Evolutionary conservation across 2,888 invertebrate species (phyloP).

Genomic region (Agriopis aurantiaria): DNA sequence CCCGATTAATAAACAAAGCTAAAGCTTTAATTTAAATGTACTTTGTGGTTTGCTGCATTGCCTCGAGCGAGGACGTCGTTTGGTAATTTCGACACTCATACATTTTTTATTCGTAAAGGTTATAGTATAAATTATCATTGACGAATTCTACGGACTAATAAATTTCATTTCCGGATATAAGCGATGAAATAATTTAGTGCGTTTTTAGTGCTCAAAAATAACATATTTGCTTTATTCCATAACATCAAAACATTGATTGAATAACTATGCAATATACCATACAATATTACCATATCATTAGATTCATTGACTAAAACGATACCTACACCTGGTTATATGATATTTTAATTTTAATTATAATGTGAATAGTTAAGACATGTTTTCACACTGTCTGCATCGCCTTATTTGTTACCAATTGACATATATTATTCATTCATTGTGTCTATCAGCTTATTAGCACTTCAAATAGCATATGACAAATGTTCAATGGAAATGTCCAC

Average conservation of each 20-base stretch:
- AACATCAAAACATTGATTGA: too few relatives aligned
- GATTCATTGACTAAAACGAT: neutral
- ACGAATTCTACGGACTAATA: slow-evolving; percentile 6
- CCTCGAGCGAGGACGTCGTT: slow-evolving; percentile 52
- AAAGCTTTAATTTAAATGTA: slow-evolving; percentile 44
- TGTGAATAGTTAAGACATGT: slow-evolving; percentile 42
- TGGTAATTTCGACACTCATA: slow-evolving; percentile 30
- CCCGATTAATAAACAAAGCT: slow-evolving; percentile 55
- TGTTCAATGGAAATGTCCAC: slow-evolving; percentile 21
- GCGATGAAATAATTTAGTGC: neutral
- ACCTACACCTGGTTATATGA: neutral
- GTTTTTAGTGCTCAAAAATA: too few relatives aligned
- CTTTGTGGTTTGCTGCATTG: slow-evolving; percentile 41
- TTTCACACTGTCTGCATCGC: slow-evolving; percentile 43
- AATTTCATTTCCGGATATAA: slow-evolving; percentile 12
- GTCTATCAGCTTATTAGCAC: slow-evolving; percentile 57
- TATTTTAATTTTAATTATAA: slow-evolving; percentile 6
- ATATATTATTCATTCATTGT: slow-evolving; percentile 55
- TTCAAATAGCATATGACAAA: slow-evolving; percentile 48
- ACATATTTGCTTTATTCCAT: too few relatives aligned
- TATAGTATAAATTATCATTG: neutral
- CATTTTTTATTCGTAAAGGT: slow-evolving; percentile 26
- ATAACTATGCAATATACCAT: neutral
- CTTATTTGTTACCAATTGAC: slow-evolving; percentile 46
- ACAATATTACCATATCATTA: neutral